phyloP scores from a whole-genome alignment of 2,888 invertebrate species.

The Pandemis heparana region DNA sequence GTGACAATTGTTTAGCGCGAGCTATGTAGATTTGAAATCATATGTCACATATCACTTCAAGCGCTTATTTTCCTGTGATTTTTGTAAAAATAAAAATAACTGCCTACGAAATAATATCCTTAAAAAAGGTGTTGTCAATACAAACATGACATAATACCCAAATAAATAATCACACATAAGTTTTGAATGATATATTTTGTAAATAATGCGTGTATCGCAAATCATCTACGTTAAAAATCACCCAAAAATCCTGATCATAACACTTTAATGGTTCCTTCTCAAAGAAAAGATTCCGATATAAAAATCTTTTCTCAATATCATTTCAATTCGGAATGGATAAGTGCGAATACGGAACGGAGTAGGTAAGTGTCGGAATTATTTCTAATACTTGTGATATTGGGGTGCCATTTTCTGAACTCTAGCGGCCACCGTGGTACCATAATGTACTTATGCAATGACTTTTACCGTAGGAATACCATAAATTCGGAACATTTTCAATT shows the following conservation, averaged over 20 bases:
- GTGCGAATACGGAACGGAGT: constrained; percentile 22
- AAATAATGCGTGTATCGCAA: not conserved
- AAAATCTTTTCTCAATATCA: constrained; percentile 17
- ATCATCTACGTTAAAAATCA: not conserved
- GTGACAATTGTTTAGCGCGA: constrained; percentile 1
- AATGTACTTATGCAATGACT: constrained; percentile 32
- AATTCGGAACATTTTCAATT: too few relatives aligned
- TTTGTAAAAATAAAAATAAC: not conserved
- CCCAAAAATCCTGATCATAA: not conserved
- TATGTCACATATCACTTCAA: not conserved
- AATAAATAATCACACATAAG: too few relatives aligned
- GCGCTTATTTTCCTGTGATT: not conserved
- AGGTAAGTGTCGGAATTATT: constrained; percentile 28
- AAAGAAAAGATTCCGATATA: constrained; percentile 7
- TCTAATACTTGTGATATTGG: constrained; percentile 33
- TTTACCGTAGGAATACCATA: constrained; percentile 27
- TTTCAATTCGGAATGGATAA: constrained; percentile 18
- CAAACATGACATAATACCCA: too few relatives aligned
- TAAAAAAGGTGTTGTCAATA: too few relatives aligned
- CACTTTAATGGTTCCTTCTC: not conserved
- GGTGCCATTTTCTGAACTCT: constrained; percentile 24
- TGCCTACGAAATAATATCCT: not conserved
- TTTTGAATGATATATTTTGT: not conserved
- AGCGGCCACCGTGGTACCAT: constrained; percentile 28
- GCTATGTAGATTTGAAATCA: not conserved